Percentiles rank a stretch among this genome's conserved stretches.
Evolutionary conservation across 2,113 vertebrate species (phyloP).

Genomic region (Gymnarchus niloticus): DNA sequence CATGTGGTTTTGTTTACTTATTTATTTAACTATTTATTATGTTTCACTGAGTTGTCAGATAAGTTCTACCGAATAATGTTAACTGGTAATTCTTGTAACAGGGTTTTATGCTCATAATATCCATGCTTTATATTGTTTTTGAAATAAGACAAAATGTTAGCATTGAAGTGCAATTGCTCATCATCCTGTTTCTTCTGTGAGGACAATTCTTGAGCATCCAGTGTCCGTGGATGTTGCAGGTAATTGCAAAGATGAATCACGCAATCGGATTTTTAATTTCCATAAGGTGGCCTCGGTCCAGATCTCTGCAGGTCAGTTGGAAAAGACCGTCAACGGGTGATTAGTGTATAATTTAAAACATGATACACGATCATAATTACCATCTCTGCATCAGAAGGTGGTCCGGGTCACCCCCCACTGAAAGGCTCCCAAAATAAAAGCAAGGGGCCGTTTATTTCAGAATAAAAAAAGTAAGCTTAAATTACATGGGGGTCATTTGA

Average conservation of each 20-base stretch:
- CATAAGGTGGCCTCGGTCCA: constrained; percentile 55
- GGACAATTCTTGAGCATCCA: constrained; percentile 41
- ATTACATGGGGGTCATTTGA: constrained; percentile 35
- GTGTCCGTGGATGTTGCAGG: constrained; percentile 39
- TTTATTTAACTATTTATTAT: neutral
- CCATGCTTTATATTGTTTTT: neutral
- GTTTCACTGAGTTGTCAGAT: neutral
- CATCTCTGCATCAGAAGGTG: constrained; percentile 56
- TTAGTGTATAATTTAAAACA: constrained; percentile 61
- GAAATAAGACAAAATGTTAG: neutral
- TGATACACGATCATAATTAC: constrained; percentile 69
- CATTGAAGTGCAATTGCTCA: neutral
- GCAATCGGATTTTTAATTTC: constrained; percentile 59
- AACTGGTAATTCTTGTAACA: neutral
- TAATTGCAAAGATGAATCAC: constrained; percentile 59
- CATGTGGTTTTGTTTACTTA: neutral
- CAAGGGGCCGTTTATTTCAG: constrained; percentile 46
- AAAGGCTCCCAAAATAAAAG: constrained; percentile 44
- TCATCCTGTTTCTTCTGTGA: constrained; percentile 34
- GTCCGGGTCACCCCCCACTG: constrained; percentile 47
- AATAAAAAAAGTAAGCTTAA: constrained; percentile 39
- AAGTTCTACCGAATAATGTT: neutral
- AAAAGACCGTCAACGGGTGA: constrained; percentile 50
- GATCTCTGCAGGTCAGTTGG: constrained; percentile 56
- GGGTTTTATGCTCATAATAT: neutral